Percentiles rank a stretch among this genome's conserved stretches.
Evolutionary conservation across 2,888 invertebrate species (phyloP).

Genomic region (Fragum whitleyi): DNA sequence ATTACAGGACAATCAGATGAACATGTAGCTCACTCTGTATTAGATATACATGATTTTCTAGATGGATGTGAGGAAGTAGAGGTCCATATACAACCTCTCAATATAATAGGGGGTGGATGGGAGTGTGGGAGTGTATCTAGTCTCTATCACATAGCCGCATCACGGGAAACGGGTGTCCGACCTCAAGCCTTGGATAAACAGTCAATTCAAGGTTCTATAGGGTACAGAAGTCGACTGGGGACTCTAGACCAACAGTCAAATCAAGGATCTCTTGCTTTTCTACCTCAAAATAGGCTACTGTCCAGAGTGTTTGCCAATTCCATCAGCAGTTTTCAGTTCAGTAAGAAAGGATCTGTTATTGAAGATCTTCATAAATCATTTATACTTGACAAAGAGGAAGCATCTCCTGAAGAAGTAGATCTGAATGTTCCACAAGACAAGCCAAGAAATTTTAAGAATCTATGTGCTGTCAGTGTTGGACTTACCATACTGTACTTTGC

Average conservation of each 20-base stretch:
- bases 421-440: background rate
- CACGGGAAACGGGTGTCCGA: background rate
- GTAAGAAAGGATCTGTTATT: background rate
- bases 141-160: slow-evolving; percentile 31
- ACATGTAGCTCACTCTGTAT: background rate
- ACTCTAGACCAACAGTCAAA: slow-evolving; percentile 30
- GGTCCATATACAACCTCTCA: slow-evolving; percentile 30
- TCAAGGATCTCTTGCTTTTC: slow-evolving; percentile 5
- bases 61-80: slow-evolving; percentile 13
- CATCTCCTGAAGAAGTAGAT: background rate
- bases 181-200: background rate
- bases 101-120: slow-evolving; percentile 59
- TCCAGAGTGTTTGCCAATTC: slow-evolving; percentile 35
- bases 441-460: slow-evolving; percentile 76
- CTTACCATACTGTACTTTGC: slow-evolving; percentile 79
- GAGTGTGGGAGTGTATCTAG: slow-evolving; percentile 66
- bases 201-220: background rate
- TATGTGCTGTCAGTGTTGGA: slow-evolving; percentile 76
- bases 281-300: slow-evolving; percentile 28
- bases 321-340: slow-evolving; percentile 31
- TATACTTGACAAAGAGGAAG: background rate
- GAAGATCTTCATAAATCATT: slow-evolving; percentile 9
- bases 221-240: slow-evolving; percentile 26
- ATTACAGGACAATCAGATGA: background rate
- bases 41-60: slow-evolving; percentile 10